Conservation (phyloP, 92 coral and sea anemone genomes). For the Epizoanthus scotinus region DNA sequence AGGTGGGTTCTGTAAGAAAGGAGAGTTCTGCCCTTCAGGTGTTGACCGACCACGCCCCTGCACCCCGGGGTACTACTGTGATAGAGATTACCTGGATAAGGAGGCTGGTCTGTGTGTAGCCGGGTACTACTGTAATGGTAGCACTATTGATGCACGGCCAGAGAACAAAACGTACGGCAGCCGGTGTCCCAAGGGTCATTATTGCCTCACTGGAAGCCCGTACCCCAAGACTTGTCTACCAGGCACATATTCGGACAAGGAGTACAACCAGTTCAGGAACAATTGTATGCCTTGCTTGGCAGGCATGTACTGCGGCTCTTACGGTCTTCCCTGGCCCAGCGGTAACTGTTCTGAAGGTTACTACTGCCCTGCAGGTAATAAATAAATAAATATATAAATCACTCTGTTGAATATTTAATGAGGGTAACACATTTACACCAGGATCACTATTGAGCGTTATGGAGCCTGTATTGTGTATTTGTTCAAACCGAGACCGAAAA, state of each 20-base stretch:
- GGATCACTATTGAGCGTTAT: too few relatives aligned
- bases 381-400: too few relatives aligned
- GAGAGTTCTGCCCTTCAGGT: slow-evolving; percentile 92
- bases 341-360: slow-evolving; percentile 96
- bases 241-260: slow-evolving; percentile 91
- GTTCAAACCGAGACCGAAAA: not conserved
- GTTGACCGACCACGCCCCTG: slow-evolving; percentile 88
- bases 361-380: slow-evolving; percentile 83
- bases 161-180: slow-evolving; percentile 87
- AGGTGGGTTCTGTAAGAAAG: slow-evolving; percentile 95
- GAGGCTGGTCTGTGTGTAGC: slow-evolving; percentile 90
- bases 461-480: too few relatives aligned
- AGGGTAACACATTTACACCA: too few relatives aligned
- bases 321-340: slow-evolving; percentile 76
- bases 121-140: slow-evolving; percentile 97
- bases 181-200: slow-evolving; percentile 88
- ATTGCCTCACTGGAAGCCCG: slow-evolving; percentile 88
- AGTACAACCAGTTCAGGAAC: slow-evolving; percentile 90
- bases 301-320: slow-evolving; percentile 86
- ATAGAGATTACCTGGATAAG: slow-evolving; percentile 68
- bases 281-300: slow-evolving; percentile 92
- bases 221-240: slow-evolving; percentile 85
- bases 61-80: slow-evolving; percentile 95
- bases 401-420: too few relatives aligned
- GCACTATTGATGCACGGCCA: slow-evolving; percentile 82